Conservation (phyloP, 2,797 vertebrate species). For the Antrozous pallidus region DNA sequence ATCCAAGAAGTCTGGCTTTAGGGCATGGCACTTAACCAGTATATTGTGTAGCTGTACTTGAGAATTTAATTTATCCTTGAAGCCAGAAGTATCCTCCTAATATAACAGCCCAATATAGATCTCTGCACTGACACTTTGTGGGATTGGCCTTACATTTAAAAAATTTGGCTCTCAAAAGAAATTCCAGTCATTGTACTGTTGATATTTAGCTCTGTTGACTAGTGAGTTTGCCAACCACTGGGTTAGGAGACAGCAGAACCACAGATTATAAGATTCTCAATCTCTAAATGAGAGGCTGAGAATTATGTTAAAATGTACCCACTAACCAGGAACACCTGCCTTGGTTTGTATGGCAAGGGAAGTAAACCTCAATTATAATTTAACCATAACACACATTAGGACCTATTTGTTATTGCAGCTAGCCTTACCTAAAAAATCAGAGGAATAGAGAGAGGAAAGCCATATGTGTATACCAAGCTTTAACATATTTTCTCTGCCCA, state of each 20-base stretch:
- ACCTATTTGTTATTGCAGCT: background rate
- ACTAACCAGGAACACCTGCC: background rate
- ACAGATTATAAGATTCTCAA: background rate
- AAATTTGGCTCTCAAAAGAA: too few species aligned
- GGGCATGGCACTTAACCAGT: background rate
- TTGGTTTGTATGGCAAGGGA: background rate
- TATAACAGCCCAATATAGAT: background rate
- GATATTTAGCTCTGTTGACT: too few species aligned
- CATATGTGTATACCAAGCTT: background rate
- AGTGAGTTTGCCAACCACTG: too few species aligned
- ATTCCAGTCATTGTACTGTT: too few species aligned
- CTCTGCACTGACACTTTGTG: background rate
- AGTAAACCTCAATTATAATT: background rate
- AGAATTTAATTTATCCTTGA: background rate
- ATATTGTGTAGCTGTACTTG: background rate
- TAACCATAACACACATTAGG: background rate
- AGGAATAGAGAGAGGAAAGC: background rate
- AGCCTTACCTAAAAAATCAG: background rate
- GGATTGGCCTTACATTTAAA: background rate
- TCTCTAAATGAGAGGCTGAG: background rate
- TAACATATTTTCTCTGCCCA: background rate
- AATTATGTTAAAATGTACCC: background rate
- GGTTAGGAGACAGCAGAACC: background rate
- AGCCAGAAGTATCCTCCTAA: background rate
- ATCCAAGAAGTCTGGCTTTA: background rate